These are phyloP conservation scores for Peribatodes rhomboidaria DNA, from an alignment of 2,888 invertebrate species.

Conservation along the genomic window DNA sequence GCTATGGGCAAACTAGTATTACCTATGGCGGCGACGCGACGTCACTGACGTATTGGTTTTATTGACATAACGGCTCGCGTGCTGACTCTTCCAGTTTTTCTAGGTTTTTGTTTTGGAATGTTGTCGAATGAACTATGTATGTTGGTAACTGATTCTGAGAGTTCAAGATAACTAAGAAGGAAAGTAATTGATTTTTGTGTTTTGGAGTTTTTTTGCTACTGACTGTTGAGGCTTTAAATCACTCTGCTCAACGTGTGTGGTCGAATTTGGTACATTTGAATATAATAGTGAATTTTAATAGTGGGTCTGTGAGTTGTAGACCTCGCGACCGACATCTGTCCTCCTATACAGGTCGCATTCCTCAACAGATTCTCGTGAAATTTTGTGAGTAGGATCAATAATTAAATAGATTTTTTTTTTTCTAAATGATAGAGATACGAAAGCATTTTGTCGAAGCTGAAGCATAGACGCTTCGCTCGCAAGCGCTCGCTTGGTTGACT, in stretches of 20 bases:
- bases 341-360: too few species aligned
- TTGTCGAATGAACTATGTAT: slow-evolving; percentile 14
- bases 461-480: too few species aligned
- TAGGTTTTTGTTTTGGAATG: slow-evolving; percentile 34
- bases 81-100: slow-evolving; percentile 31
- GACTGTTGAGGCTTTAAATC: neutral
- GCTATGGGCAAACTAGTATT: slow-evolving; percentile 21
- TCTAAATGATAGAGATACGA: too few species aligned
- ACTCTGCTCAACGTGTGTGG: neutral
- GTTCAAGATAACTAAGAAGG: neutral
- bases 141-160: neutral
- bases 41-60: slow-evolving; percentile 29
- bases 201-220: neutral
- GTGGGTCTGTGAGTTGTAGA: too few species aligned
- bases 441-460: too few species aligned
- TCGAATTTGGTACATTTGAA: too few species aligned
- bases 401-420: too few species aligned
- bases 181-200: neutral
- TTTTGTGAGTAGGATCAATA: too few species aligned
- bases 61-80: slow-evolving; percentile 36
- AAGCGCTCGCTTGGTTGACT: too few species aligned
- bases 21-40: slow-evolving; percentile 17
- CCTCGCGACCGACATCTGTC: too few species aligned
- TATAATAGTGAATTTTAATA: too few species aligned
- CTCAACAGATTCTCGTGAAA: too few species aligned